Percentiles rank a stretch among this genome's conserved stretches.
Conservation (phyloP, 1,140 invertebrate genomes). For the Oreohelix idahoensis region DNA sequence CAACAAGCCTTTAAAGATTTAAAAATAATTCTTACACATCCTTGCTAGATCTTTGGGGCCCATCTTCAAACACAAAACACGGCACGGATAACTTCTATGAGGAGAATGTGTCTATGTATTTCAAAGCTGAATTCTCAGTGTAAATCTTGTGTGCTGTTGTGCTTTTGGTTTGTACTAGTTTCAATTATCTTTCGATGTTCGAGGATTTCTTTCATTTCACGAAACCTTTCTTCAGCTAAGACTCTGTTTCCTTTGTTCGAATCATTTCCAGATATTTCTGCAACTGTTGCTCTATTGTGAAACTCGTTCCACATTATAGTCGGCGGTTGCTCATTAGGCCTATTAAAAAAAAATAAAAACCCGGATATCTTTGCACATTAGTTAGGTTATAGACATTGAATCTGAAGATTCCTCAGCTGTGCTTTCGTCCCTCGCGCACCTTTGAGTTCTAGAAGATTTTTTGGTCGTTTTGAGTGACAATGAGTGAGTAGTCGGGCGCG, state of each 20-base stretch:
- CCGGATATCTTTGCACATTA: background rate
- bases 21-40: no score
- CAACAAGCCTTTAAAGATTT: no score
- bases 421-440: background rate
- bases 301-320: background rate
- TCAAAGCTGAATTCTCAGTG: background rate
- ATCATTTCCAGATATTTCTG: no score
- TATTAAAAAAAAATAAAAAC: background rate
- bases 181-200: background rate
- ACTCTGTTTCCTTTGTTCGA: no score
- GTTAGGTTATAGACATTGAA: background rate
- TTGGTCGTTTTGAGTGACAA: constrained; percentile 10
- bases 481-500: constrained; percentile 11
- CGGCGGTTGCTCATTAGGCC: background rate
- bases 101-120: background rate
- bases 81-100: no score
- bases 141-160: background rate
- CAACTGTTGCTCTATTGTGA: no score
- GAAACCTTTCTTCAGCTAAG: background rate
- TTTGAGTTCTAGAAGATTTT: background rate
- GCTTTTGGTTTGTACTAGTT: background rate
- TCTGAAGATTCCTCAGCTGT: background rate
- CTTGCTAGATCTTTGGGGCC: no score
- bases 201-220: background rate
- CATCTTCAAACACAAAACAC: no score